Percentiles rank a stretch among this genome's conserved stretches.
Evolutionary conservation across 2,113 vertebrate genomes (phyloP).

Genomic region (Zingel zingel): DNA sequence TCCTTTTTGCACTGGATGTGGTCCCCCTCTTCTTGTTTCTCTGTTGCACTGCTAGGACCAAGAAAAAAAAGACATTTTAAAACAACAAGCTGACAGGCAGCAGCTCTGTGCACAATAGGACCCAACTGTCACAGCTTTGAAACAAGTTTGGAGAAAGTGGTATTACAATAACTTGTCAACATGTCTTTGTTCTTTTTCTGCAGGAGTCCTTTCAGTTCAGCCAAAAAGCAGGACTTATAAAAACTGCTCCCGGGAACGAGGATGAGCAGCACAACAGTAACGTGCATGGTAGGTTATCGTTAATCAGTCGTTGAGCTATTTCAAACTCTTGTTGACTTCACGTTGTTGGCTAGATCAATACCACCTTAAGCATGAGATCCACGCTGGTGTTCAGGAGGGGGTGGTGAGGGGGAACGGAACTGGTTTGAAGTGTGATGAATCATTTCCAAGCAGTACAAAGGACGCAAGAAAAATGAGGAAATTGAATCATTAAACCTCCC

Average conservation of each 20-base stretch:
- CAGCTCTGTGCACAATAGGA: background rate
- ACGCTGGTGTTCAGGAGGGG: background rate
- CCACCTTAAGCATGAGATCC: conserved; percentile 8
- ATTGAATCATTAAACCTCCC: conserved; percentile 57
- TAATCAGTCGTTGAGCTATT: background rate
- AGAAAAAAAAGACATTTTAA: conserved; percentile 17
- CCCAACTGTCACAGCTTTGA: background rate
- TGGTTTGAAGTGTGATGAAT: conserved; percentile 32
- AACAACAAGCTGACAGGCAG: conserved; percentile 31
- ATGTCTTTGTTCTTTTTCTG: conserved; percentile 1
- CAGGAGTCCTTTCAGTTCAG: background rate
- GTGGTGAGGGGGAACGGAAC: background rate
- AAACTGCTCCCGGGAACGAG: background rate
- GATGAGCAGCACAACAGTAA: background rate
- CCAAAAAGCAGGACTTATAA: background rate
- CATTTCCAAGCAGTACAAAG: conserved; percentile 26
- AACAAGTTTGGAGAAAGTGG: background rate
- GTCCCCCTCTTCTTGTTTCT: conserved; percentile 36
- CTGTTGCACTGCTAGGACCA: background rate
- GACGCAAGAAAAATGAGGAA: conserved; percentile 39
- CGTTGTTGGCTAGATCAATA: background rate
- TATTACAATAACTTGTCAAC: background rate
- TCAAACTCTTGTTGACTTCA: background rate
- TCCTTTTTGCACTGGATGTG: background rate
- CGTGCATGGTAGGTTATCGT: background rate